Percentiles rank a stretch among this genome's conserved stretches.
Conservation (phyloP, 1,140 invertebrate species). For the Temnothorax longispinosus region DNA sequence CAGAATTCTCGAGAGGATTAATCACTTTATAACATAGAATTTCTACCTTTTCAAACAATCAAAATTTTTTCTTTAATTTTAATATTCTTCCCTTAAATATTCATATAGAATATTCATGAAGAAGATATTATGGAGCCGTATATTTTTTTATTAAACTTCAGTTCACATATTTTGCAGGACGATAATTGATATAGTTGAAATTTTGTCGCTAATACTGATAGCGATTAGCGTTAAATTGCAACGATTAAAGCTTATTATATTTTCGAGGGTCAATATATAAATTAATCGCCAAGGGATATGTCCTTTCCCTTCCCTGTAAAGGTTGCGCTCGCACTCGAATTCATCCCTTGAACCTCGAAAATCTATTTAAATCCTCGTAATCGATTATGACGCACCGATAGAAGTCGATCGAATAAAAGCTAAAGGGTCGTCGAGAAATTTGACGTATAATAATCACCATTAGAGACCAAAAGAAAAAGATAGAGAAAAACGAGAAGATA, state of each 20-base stretch:
- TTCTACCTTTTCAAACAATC: background rate
- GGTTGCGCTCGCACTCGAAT: constrained; percentile 35
- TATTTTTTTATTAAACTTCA: background rate
- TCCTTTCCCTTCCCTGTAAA: constrained; percentile 7
- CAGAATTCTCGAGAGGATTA: background rate
- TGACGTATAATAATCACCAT: background rate
- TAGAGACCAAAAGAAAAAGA: background rate
- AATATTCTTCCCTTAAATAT: background rate
- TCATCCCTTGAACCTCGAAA: constrained; percentile 62
- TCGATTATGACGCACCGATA: constrained; percentile 72
- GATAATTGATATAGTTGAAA: constrained; percentile 10
- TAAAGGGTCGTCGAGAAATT: constrained; percentile 33
- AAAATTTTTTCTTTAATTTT: background rate
- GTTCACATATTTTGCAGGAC: background rate
- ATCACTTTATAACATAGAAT: background rate
- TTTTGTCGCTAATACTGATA: background rate
- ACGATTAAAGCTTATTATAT: background rate
- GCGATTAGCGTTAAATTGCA: background rate
- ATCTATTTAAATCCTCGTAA: constrained; percentile 69
- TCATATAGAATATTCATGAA: background rate
- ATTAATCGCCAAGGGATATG: constrained; percentile 1
- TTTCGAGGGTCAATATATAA: constrained; percentile 21
- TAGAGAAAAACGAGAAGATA: background rate
- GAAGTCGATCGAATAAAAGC: constrained; percentile 57
- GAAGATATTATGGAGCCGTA: background rate